phyloP scores from a whole-genome alignment of 2,888 invertebrate species.

The Malachius bipustulatus region DNA sequence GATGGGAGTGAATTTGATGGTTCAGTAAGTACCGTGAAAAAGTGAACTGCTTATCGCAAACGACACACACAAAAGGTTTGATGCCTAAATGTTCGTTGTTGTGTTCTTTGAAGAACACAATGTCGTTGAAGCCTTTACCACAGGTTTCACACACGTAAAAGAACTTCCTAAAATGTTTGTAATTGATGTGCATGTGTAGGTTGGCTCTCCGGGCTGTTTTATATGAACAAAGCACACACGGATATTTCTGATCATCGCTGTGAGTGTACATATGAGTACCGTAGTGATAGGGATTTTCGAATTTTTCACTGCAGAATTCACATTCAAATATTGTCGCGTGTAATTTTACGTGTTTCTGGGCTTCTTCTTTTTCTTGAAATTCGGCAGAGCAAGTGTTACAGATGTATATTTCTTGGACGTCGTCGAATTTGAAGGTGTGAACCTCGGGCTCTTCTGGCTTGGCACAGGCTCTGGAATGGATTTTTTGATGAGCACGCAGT shows the following conservation, averaged over 20 bases:
- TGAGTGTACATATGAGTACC: constrained; percentile 29
- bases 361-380: constrained; percentile 25
- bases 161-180: constrained; percentile 31
- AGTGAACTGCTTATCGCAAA: constrained; percentile 42
- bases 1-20: constrained; percentile 29
- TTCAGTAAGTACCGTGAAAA: constrained; percentile 32
- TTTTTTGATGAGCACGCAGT: constrained; percentile 27
- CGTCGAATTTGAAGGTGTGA: constrained; percentile 27
- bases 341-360: constrained; percentile 24
- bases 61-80: constrained; percentile 40
- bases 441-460: constrained; percentile 31
- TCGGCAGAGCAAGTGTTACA: constrained; percentile 28
- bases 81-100: constrained; percentile 43
- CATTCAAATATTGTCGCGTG: constrained; percentile 36
- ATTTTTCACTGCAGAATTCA: constrained; percentile 26
- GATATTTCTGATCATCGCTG: constrained; percentile 25
- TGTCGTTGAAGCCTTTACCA: constrained; percentile 44
- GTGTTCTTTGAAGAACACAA: constrained; percentile 42
- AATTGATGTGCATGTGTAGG: constrained; percentile 29
- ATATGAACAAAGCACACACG: constrained; percentile 30
- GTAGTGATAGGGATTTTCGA: constrained; percentile 30
- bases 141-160: constrained; percentile 43
- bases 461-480: too few species aligned
- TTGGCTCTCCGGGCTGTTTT: constrained; percentile 25
- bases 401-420: constrained; percentile 23